These are phyloP conservation scores for Subacronicta megacephala DNA, from an alignment of 2,888 invertebrate genomes.

Conservation along the genomic window DNA sequence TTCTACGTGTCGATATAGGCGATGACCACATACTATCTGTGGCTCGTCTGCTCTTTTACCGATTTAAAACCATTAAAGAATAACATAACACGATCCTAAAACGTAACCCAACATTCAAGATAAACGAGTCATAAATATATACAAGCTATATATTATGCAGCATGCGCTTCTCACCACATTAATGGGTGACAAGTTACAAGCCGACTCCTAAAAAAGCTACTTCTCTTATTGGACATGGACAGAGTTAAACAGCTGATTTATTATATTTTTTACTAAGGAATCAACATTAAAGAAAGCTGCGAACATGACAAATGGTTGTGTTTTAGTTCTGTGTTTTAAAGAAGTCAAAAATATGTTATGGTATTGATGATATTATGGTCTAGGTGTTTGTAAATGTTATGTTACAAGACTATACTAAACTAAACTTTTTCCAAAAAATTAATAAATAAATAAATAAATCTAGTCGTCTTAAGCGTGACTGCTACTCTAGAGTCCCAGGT, in stretches of 20 bases:
- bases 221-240: neutral
- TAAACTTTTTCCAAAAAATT: too few species aligned
- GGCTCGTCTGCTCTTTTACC: neutral
- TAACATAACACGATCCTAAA: neutral
- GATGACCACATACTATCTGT: too few species aligned
- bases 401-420: too few species aligned
- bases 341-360: too few species aligned
- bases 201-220: neutral
- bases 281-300: neutral
- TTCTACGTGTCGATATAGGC: too few species aligned
- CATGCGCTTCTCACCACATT: constrained; percentile 1
- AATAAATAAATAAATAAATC: too few species aligned
- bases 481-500: too few species aligned
- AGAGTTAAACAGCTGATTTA: neutral
- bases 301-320: neutral
- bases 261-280: neutral
- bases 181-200: neutral
- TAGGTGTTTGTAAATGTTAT: too few species aligned
- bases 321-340: neutral
- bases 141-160: neutral
- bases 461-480: too few species aligned
- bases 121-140: neutral
- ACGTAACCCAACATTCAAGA: neutral
- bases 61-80: neutral
- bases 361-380: too few species aligned